phyloP scores from a whole-genome alignment of 2,113 vertebrate species.

The Oncorhynchus tshawytscha region DNA sequence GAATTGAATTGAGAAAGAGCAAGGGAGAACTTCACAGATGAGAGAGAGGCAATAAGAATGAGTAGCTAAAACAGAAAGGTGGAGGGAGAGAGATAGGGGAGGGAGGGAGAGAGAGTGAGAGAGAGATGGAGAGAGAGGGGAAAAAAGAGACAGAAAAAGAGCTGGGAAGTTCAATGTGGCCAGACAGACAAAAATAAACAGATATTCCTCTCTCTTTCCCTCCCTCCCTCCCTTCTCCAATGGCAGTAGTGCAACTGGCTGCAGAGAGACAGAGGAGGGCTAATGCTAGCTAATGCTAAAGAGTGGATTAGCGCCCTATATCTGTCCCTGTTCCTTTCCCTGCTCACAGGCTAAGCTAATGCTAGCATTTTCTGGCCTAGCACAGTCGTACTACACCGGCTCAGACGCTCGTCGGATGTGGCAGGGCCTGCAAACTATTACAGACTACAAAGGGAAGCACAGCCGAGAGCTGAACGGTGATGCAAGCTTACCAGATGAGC shows the following conservation, averaged over 20 bases:
- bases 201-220: constrained; percentile 16
- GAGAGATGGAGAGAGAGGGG: constrained; percentile 21
- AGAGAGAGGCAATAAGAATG: constrained; percentile 5
- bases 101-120: constrained; percentile 3
- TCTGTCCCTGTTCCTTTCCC: constrained; percentile 42
- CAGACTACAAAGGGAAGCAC: too few relatives aligned
- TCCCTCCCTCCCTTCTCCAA: constrained; percentile 15
- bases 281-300: constrained; percentile 53
- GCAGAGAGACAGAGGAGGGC: constrained; percentile 42
- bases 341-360: not conserved
- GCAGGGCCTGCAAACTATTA: too few relatives aligned
- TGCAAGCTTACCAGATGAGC: too few relatives aligned
- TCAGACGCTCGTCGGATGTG: too few relatives aligned
- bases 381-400: not conserved
- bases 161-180: not conserved
- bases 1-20: too few relatives aligned
- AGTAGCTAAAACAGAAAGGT: not conserved
- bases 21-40: constrained; percentile 37
- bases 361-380: constrained; percentile 18
- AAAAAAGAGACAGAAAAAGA: constrained; percentile 23
- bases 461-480: too few relatives aligned
- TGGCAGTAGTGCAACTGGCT: constrained; percentile 18
- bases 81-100: too few relatives aligned
- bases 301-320: constrained; percentile 55
- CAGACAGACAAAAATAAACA: constrained; percentile 35